Evolutionary conservation across 1,140 invertebrate species (phyloP).

Genomic region (Scaptomyza hsui): DNA sequence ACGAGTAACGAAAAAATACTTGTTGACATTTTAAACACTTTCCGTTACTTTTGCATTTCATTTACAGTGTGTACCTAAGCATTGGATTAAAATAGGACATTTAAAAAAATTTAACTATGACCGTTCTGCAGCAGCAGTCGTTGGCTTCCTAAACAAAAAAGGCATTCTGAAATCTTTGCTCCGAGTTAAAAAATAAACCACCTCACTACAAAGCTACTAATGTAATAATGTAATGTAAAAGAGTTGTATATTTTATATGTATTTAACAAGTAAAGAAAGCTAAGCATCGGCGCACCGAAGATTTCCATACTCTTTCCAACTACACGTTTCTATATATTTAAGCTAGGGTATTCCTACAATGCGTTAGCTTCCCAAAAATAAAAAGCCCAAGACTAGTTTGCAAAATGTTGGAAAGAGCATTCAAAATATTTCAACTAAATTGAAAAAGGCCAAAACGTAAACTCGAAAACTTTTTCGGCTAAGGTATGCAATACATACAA

Average conservation of each 20-base stretch:
- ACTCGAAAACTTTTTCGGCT: slow-evolving; percentile 39
- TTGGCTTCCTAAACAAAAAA: no score
- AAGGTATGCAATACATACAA: slow-evolving; percentile 13
- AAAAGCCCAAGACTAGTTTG: slow-evolving; percentile 22
- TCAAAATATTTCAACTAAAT: slow-evolving; percentile 48
- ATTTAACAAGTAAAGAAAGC: slow-evolving; percentile 55
- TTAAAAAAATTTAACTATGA: slow-evolving; percentile 65
- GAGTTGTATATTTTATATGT: slow-evolving; percentile 21
- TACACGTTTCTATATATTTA: not conserved
- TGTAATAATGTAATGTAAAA: slow-evolving; percentile 8
- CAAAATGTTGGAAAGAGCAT: slow-evolving; percentile 45
- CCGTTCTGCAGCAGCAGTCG: slow-evolving; percentile 54
- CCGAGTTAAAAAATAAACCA: slow-evolving; percentile 11
- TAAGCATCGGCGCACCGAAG: slow-evolving; percentile 45
- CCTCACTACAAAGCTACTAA: slow-evolving; percentile 33
- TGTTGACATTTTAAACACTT: not conserved
- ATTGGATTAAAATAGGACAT: slow-evolving; percentile 22
- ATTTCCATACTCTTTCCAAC: slow-evolving; percentile 23
- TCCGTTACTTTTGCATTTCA: not conserved
- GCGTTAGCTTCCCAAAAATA: not conserved
- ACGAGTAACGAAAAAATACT: slow-evolving; percentile 1
- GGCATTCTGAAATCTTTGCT: slow-evolving; percentile 1
- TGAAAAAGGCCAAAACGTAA: slow-evolving; percentile 43
- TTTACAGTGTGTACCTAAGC: slow-evolving; percentile 1
- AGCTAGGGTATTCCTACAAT: not conserved